These are phyloP conservation scores for Octodonta nipae DNA, from an alignment of 2,888 invertebrate genomes.

Conservation along the genomic window DNA sequence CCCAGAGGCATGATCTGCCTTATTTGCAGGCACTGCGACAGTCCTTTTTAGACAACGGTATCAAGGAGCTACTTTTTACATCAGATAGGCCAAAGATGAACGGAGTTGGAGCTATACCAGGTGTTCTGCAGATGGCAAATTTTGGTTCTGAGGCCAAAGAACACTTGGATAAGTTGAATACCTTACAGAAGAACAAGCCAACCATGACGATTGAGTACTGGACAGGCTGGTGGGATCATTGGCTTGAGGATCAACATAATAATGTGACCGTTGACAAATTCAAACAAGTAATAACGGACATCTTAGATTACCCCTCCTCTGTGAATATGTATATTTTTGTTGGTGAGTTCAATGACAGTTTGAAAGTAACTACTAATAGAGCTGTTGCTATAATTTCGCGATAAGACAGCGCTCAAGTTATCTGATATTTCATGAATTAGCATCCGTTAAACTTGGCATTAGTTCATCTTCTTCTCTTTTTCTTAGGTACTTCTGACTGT, in stretches of 20 bases:
- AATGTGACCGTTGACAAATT: conserved; percentile 18
- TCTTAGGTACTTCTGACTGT: conserved; percentile 44
- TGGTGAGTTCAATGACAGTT: no score
- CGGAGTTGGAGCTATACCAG: conserved; percentile 30
- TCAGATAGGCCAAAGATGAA: conserved; percentile 36
- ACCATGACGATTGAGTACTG: conserved; percentile 46
- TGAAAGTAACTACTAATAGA: no score
- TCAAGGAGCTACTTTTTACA: conserved; percentile 39
- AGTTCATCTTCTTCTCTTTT: no score
- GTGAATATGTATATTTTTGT: conserved; percentile 86
- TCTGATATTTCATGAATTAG: no score
- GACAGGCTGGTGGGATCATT: conserved; percentile 47
- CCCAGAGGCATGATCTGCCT: conserved; percentile 19
- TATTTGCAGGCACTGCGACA: conserved; percentile 31
- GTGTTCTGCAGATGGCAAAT: conserved; percentile 41
- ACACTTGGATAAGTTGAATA: conserved; percentile 34
- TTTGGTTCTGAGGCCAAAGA: conserved; percentile 37
- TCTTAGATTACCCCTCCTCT: conserved; percentile 30
- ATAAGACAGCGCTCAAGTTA: no score
- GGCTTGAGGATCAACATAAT: conserved; percentile 34
- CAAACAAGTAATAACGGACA: conserved; percentile 6
- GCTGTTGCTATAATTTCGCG: no score
- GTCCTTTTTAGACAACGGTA: conserved; percentile 26
- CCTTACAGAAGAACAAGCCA: conserved; percentile 38
- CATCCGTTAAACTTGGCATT: no score